Base-by-base conservation (phyloP, 2,797 vertebrate genomes). In the Enteromius unitaeniatus region DNA sequence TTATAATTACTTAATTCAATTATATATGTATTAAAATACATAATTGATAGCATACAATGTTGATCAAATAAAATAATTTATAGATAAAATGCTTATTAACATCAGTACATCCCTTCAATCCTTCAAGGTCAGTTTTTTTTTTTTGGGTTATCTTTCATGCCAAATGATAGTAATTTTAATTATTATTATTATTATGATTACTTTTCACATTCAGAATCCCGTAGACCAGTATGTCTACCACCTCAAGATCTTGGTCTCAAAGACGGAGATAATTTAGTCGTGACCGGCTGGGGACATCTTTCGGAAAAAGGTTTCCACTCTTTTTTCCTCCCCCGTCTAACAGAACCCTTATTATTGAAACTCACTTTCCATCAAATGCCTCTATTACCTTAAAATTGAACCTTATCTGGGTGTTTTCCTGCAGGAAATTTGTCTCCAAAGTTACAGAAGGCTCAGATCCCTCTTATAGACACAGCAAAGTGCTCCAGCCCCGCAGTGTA, bases 261-360 rank as follows among this genome's bases (percentile, higher is more conserved):
- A 37, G 85, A 88, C 0, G 86, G 74, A 45, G 81, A 90, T 0
- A 0, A 70, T 0, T 76, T 97, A 90, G 88, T 88, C 88, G 94
- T 98, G 84, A 94, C 94, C 0, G 97, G 97, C 69, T 99, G 97
- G 97, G 97, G 97, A 11, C 92, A 96, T 90, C 93, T 91, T 0
- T 62, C 92, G 45, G 95, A 97, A 90, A 88, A 93, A 0, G 96
- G 95, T 96, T 51, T 70, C 37, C 60, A 17, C 45, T 14, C 47
- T 6, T 45, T 13, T 78, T n/a, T n/a, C 3, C 7, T 0, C 6
- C 4, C 5, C 23, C 28, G 5, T 28, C 10, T 42, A 17, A 34
- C 62, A 45, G 28, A 34, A 28, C 14, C 26, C 60, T 62, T 31
- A 64, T 31, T 8, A 17, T 37, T 78, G 19, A 15, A 45, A 21